Percentiles rank a stretch among this genome's conserved stretches.
Evolutionary conservation across 1,140 invertebrate genomes (phyloP).

Genomic region (Nomia melanderi): DNA sequence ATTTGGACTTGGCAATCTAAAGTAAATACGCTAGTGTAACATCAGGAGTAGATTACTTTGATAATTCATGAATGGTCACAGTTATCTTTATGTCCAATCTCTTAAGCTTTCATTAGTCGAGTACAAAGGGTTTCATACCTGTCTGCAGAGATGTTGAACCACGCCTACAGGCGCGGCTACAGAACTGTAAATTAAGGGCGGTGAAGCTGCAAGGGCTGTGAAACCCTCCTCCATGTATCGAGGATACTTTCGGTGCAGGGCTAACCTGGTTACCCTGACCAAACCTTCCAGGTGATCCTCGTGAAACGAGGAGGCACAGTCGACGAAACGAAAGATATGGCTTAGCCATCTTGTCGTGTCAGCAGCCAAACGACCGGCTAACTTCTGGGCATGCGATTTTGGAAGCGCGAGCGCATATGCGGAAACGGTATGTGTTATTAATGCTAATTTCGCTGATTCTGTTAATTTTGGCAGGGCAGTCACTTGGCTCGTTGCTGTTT

Average conservation of each 20-base stretch:
- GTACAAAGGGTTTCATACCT: constrained; percentile 78
- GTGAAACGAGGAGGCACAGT: constrained; percentile 88
- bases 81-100: neutral
- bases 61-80: no score
- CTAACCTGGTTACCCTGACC: constrained; percentile 88
- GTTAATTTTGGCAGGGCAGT: constrained; percentile 82
- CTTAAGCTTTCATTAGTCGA: neutral
- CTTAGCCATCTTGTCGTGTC: constrained; percentile 90
- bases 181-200: constrained; percentile 92
- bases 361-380: constrained; percentile 86
- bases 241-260: constrained; percentile 90
- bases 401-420: constrained; percentile 88
- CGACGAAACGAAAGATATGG: constrained; percentile 87
- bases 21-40: no score
- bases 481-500: constrained; percentile 67
- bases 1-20: no score
- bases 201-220: constrained; percentile 86
- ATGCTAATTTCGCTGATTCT: constrained; percentile 84
- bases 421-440: constrained; percentile 88
- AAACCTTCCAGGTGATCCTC: constrained; percentile 90
- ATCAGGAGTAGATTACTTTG: no score
- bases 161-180: constrained; percentile 87
- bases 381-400: constrained; percentile 85
- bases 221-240: constrained; percentile 91
- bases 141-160: constrained; percentile 90